A percentile compares a stretch with the other conserved stretches of the same genome.
Conservation (phyloP, 1,140 invertebrate genomes). For the Lordiphosa stackelbergi region DNA sequence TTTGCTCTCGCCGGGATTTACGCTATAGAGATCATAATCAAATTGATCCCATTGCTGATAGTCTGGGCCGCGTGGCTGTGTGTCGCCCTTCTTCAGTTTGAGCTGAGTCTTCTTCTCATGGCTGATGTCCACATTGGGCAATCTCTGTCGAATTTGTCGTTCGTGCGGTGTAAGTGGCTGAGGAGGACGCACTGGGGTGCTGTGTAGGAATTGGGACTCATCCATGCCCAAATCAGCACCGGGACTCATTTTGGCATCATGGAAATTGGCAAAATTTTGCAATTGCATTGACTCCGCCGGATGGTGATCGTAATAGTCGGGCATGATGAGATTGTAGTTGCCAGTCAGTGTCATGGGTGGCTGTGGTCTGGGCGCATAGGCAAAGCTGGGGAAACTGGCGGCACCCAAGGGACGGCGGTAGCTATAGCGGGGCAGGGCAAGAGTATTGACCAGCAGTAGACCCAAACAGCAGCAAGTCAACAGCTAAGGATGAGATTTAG, state of each 20-base stretch:
- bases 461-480: conserved; percentile 23
- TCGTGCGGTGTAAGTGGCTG: conserved; percentile 49
- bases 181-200: conserved; percentile 43
- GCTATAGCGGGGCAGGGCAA: conserved; percentile 49
- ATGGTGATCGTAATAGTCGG: conserved; percentile 68
- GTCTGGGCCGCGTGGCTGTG: conserved; percentile 40
- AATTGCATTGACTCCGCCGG: conserved; percentile 65
- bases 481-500: conserved; percentile 6
- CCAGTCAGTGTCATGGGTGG: conserved; percentile 36
- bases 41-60: conserved; percentile 69
- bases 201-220: conserved; percentile 55
- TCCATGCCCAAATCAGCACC: conserved; percentile 63
- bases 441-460: conserved; percentile 13
- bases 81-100: conserved; percentile 62
- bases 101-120: conserved; percentile 45
- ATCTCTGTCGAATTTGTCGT: conserved; percentile 33
- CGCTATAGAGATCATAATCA: conserved; percentile 68
- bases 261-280: conserved; percentile 68
- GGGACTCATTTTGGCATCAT: conserved; percentile 46
- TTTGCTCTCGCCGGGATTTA: conserved; percentile 61
- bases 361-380: conserved; percentile 51
- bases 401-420: conserved; percentile 37
- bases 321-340: conserved; percentile 70
- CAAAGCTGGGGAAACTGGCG: conserved; percentile 32
- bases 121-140: conserved; percentile 40